phyloP scores from a whole-genome alignment of 2,113 vertebrate genomes.

The Petaurus breviceps region DNA sequence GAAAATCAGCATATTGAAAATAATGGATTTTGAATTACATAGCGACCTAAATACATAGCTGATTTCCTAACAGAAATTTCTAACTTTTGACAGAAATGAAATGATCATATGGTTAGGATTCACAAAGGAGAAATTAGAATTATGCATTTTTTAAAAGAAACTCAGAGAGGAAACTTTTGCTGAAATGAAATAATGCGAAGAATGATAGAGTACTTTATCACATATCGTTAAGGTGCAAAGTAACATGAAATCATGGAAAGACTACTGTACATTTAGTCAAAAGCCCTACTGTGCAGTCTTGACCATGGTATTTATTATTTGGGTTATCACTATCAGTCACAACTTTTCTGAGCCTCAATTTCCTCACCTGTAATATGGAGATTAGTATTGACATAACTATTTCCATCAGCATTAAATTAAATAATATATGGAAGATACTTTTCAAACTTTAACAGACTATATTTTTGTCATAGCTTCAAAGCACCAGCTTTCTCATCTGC shows the following conservation, averaged over 20 bases:
- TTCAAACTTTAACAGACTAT: neutral
- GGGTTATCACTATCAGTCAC: neutral
- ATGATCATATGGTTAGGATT: neutral
- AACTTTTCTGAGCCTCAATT: neutral
- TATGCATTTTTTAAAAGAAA: neutral
- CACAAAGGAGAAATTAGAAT: neutral
- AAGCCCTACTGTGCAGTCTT: neutral
- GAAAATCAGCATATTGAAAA: slow-evolving; percentile 2
- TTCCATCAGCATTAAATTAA: neutral
- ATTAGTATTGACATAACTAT: neutral
- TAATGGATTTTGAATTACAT: slow-evolving; percentile 13
- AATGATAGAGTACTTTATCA: neutral
- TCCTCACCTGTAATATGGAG: neutral
- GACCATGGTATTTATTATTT: neutral
- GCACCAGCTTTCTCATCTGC: neutral
- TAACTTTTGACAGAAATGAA: neutral
- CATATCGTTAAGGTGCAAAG: neutral
- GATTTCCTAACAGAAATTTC: slow-evolving; percentile 15
- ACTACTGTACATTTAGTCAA: neutral
- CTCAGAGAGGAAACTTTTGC: neutral
- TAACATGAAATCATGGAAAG: neutral
- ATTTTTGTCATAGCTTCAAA: neutral
- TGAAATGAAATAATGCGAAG: neutral
- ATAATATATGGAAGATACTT: neutral
- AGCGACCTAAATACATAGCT: neutral